Conservation (phyloP, 2,113 vertebrate species). For the Coptodon bakossiorum region DNA sequence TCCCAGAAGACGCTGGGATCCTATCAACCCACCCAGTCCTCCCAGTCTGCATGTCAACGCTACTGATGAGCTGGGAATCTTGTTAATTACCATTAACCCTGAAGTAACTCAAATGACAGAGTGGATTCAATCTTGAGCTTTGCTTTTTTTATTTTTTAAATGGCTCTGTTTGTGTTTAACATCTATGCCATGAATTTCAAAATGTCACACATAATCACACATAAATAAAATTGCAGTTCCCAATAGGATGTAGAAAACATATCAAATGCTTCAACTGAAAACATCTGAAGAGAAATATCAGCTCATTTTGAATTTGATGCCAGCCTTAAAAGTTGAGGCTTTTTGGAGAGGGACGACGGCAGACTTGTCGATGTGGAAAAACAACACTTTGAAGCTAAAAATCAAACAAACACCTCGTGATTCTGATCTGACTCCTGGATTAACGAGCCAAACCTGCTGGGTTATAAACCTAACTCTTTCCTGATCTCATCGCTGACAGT, state of each 20-base stretch:
- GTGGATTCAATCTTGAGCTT: neutral
- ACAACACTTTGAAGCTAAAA: neutral
- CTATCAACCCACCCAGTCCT: neutral
- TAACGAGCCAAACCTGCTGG: neutral
- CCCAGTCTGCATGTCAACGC: neutral
- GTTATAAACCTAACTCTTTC: neutral
- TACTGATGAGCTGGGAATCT: rapidly evolving
- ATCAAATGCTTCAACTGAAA: no score
- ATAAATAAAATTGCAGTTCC: no score
- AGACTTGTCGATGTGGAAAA: rapidly evolving
- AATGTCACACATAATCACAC: neutral
- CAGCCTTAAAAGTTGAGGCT: no score
- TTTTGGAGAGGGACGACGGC: no score
- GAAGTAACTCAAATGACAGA: neutral
- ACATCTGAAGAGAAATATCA: no score
- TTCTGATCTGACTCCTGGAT: neutral
- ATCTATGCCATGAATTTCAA: neutral
- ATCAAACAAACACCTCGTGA: neutral
- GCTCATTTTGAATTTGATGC: no score
- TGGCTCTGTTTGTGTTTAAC: neutral
- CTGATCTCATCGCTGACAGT: neutral
- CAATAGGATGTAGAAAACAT: no score
- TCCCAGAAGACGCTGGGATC: neutral
- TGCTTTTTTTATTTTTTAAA: neutral
- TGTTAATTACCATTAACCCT: neutral